Conservation (phyloP, 2,113 vertebrate species). For the Pygoscelis antarcticus region DNA sequence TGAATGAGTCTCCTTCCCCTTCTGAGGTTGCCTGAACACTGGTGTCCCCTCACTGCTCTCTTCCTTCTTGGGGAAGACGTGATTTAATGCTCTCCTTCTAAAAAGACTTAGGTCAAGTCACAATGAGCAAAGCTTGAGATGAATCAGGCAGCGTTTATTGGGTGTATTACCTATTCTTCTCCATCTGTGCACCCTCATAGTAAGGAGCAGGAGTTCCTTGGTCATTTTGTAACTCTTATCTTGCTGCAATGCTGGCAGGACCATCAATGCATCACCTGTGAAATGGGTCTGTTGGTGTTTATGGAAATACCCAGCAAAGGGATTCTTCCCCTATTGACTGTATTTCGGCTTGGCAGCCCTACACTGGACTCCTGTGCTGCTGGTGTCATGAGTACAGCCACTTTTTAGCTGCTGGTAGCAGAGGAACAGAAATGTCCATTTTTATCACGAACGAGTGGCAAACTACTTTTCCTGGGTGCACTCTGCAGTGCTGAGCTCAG, state of each 20-base stretch:
- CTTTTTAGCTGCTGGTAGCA: neutral
- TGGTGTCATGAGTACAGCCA: neutral
- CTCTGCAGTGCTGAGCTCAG: constrained; percentile 1
- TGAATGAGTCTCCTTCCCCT: neutral
- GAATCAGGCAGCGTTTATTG: accelerated
- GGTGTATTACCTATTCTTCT: neutral
- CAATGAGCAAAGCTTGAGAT: neutral
- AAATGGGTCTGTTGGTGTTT: neutral
- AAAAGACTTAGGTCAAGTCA: neutral
- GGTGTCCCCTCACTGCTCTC: neutral
- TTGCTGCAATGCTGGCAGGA: neutral
- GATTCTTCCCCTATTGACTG: neutral
- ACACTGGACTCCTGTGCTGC: neutral
- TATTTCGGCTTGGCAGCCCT: neutral
- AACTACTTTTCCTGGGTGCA: neutral
- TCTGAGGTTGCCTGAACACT: neutral
- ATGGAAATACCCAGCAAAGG: neutral
- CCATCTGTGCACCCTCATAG: neutral
- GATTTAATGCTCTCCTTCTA: neutral
- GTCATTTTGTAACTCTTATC: neutral
- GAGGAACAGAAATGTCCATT: neutral
- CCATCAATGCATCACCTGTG: neutral
- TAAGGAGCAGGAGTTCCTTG: neutral
- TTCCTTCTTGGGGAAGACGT: neutral
- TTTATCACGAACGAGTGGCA: neutral